Evolutionary conservation across 2,113 vertebrate species (phyloP), one percentile per base, ranked within the genome.

Genomic region (Gymnogyps californianus): DNA sequence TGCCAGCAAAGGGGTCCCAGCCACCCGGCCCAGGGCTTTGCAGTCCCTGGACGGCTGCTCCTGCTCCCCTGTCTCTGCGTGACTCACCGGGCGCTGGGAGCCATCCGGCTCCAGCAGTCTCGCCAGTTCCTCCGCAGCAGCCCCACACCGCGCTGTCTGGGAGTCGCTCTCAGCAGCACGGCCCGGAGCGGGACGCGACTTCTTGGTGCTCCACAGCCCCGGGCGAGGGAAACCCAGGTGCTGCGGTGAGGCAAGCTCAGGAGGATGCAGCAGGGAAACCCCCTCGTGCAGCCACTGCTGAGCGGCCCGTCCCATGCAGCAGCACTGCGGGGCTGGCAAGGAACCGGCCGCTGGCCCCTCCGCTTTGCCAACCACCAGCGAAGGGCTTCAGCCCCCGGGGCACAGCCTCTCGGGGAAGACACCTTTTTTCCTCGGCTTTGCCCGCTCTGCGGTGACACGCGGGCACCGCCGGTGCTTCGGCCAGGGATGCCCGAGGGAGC

Each of bases 381-480:
- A 32, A 36, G 32, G 87, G 40, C 47, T 55, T 47, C 61, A 14
- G 69, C 38, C 38, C 42, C 19, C 16, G 1, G 12, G 38, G 38
- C 7, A 9, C 24, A 11, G 13, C 49, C 28, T 6, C 32, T 10
- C 0, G 1, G 55, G 18, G 44, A 42, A 51, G 21, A 5, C 3
- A 2, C n/a, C 3, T 11, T 16, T 55, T 62, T 19, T 16, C 55
- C 25, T 25, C 3, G 1, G 9, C 31, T n/a, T n/a, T 61, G 61
- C 12, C n/a, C 1, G 2, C 54, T 54, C 47, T 2, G 3, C 2
- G 4, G 47, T 21, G 57, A 4, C 31, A 3, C 7, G 0, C 2
- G 4, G 32, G 15, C 38, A 19, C 69, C 3, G 3, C 25, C 2
- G 7, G 32, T 31, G 52, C 69, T 28, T 7, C 5, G 3, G 21